Evolutionary conservation across 2,797 vertebrate species (phyloP).

Genomic region (Paguma larvata): DNA sequence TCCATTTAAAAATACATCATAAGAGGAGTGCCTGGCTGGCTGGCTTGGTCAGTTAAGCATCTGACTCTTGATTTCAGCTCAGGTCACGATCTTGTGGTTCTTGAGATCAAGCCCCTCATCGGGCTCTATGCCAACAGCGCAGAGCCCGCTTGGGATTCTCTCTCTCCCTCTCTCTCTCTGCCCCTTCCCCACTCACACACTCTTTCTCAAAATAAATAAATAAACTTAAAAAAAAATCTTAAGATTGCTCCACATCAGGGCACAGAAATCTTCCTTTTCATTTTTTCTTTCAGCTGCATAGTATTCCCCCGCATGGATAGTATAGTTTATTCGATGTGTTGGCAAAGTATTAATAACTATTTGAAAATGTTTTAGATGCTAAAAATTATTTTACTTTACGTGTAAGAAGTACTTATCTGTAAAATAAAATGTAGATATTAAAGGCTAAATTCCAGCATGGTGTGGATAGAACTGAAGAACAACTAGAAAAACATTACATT

Average conservation of each 20-base stretch:
- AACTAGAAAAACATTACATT: constrained; percentile 34
- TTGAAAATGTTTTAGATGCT: constrained; percentile 45
- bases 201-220: no score
- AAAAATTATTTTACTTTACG: constrained; percentile 14
- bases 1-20: background rate
- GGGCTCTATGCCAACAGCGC: no score
- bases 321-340: constrained; percentile 22
- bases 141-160: no score
- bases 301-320: background rate
- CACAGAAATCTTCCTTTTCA: background rate
- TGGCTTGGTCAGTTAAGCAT: no score
- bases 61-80: no score
- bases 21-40: no score
- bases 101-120: no score
- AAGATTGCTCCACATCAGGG: background rate
- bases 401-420: background rate
- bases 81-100: no score
- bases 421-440: background rate
- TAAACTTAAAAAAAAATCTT: no score
- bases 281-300: constrained; percentile 33
- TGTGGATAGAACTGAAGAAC: background rate
- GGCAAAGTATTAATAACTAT: constrained; percentile 21
- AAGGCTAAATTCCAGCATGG: constrained; percentile 37
- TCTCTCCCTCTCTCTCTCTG: no score
- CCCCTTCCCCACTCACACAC: no score